Percentiles rank a stretch among this genome's conserved stretches.
Evolutionary conservation across 2,113 vertebrate genomes (phyloP).

Genomic region (Psilopsiagon aurifrons): DNA sequence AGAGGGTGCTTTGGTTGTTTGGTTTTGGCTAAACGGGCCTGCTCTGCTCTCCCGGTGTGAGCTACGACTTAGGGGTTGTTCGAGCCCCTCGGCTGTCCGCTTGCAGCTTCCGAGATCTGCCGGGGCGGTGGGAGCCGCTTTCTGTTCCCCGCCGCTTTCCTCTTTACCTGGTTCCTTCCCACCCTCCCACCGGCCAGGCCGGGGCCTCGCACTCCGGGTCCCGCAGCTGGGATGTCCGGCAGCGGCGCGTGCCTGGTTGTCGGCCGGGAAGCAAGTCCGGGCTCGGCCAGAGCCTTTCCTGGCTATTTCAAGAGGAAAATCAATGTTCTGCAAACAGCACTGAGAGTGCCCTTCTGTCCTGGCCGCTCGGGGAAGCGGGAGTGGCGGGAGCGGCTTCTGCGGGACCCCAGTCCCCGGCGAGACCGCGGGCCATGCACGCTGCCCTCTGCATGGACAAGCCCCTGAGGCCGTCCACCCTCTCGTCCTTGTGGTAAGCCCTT

Average conservation of each 20-base stretch:
- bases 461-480: rapidly evolving
- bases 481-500: rapidly evolving
- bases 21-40: neutral
- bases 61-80: neutral
- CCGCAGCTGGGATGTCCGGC: rapidly evolving
- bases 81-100: too few species aligned
- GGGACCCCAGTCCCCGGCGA: rapidly evolving
- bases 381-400: neutral
- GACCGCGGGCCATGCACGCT: rapidly evolving
- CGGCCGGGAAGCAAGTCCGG: rapidly evolving
- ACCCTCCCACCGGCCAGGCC: neutral
- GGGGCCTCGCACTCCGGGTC: neutral
- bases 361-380: neutral
- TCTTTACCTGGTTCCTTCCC: neutral
- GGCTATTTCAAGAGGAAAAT: rapidly evolving
- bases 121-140: too few species aligned
- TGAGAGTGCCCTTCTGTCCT: rapidly evolving
- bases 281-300: neutral
- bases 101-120: neutral
- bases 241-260: neutral
- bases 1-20: neutral
- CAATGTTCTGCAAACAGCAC: neutral
- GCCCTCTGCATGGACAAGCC: neutral
- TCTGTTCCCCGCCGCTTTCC: neutral
- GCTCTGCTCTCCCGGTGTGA: rapidly evolving